Conservation (phyloP, 2,888 invertebrate genomes). For the Stenotaenia linearis region DNA sequence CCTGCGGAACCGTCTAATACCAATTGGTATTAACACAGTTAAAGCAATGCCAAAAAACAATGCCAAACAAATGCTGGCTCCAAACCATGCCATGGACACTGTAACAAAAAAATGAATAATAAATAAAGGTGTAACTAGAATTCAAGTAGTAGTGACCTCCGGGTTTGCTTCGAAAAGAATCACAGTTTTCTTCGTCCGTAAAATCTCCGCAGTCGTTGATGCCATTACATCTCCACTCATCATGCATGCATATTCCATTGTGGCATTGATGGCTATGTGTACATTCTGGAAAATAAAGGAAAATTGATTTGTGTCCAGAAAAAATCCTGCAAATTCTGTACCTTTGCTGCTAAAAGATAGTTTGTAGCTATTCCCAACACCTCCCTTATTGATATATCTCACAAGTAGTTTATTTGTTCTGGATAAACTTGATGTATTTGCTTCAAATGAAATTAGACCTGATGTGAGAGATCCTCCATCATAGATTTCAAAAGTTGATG, state of each 20-base stretch:
- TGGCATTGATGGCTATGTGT: neutral
- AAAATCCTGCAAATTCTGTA: neutral
- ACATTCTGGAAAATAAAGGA: too few relatives aligned
- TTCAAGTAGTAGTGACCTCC: neutral
- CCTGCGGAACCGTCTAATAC: neutral
- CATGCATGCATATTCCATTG: neutral
- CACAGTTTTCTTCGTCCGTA: conserved; percentile 4
- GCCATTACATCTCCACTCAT: neutral
- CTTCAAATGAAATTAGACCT: neutral
- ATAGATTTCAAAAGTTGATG: neutral
- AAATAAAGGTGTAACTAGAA: too few relatives aligned
- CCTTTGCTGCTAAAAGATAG: neutral
- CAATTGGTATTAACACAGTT: neutral
- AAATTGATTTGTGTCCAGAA: neutral
- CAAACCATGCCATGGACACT: neutral
- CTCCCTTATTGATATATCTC: neutral
- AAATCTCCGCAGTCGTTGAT: conserved; percentile 10
- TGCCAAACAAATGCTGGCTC: neutral
- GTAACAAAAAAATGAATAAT: too few relatives aligned
- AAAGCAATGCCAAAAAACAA: neutral
- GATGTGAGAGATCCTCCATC: neutral
- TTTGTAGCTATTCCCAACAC: neutral
- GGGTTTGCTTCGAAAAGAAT: neutral
- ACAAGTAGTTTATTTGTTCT: neutral
- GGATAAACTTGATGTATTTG: neutral